Percentiles rank a stretch among this genome's conserved stretches.
Conservation (phyloP, 2,113 vertebrate species). For the Dolichotis patagonum region DNA sequence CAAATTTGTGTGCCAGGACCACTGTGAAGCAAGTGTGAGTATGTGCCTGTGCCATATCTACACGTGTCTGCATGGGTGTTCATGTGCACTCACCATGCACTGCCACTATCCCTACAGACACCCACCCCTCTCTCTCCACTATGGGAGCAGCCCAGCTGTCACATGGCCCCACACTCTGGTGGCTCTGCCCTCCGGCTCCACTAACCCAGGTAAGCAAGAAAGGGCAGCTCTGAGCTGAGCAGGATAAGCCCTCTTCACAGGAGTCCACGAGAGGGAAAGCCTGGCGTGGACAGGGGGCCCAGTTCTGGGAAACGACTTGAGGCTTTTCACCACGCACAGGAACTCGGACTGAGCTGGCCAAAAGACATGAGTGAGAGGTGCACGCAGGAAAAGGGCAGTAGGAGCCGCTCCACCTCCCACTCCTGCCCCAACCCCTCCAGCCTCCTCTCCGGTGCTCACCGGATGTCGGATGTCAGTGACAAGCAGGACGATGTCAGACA, state of each 20-base stretch:
- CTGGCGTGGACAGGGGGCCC: not conserved
- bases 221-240: not conserved
- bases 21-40: not conserved
- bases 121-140: slow-evolving; percentile 34
- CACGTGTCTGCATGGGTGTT: not conserved
- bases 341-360: not conserved
- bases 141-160: not conserved
- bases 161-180: not conserved
- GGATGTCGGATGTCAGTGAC: slow-evolving; percentile 95
- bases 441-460: slow-evolving; percentile 82
- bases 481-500: slow-evolving; percentile 95
- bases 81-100: no score
- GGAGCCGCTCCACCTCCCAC: not conserved
- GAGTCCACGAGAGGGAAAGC: not conserved
- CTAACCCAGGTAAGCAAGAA: not conserved
- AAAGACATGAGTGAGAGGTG: not conserved
- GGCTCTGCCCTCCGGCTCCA: no score
- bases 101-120: not conserved
- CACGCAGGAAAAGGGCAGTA: not conserved
- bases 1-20: not conserved
- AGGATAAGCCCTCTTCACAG: not conserved
- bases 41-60: no score
- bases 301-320: not conserved
- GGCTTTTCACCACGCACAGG: not conserved
- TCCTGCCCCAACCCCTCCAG: not conserved